Evolutionary conservation across 1,140 invertebrate genomes (phyloP), one percentile per base, ranked within the genome.

Genomic region (Rhyacophila brunnea): DNA sequence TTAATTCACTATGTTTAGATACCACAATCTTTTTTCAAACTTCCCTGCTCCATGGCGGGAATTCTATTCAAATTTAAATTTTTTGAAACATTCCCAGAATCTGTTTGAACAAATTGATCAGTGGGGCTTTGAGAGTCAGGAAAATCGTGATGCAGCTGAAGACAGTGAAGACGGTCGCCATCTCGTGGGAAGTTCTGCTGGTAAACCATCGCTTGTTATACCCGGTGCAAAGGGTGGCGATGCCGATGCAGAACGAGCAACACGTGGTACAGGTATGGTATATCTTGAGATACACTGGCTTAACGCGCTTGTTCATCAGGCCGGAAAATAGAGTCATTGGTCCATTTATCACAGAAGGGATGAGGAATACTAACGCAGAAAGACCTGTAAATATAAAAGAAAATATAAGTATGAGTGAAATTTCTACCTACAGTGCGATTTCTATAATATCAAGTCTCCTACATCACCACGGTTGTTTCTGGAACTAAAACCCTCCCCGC

Each of bases 141-240:
- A 60, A 35, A 17, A 54, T 46, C 3, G 57, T 57, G 2, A 64
- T 13, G 18, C 57, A 48, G 35, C 47, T 60, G 38, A 64, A 58
- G 4, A 60, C 49, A n/a, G 49, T 43, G 32, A 64, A 58, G 36
- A 47, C 52, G 11, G 44, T 47, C 1, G 47, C 47, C 6, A 60
- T 34, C 15, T 60, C 58, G 1, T 17, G 18, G 1, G 47, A 48
- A 2, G 53, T 47, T 40, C 57, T 19, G n/a, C 20, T 52, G 11
- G 7, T 20, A 18, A 64, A 60, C 62, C 62, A 64, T 1, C 15
- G 46, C 44, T 57, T 60, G 10, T 64, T 5, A 40, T 47, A 64
- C 10, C 62, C 62, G 2, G 44, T 28, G 11, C 17, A 34, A 10
- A 64, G 57, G 45, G 40, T 48, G 10, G 44, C 20, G 1, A 60